phyloP scores from a whole-genome alignment of 2,797 vertebrate species.

The Gambusia yucatana region DNA sequence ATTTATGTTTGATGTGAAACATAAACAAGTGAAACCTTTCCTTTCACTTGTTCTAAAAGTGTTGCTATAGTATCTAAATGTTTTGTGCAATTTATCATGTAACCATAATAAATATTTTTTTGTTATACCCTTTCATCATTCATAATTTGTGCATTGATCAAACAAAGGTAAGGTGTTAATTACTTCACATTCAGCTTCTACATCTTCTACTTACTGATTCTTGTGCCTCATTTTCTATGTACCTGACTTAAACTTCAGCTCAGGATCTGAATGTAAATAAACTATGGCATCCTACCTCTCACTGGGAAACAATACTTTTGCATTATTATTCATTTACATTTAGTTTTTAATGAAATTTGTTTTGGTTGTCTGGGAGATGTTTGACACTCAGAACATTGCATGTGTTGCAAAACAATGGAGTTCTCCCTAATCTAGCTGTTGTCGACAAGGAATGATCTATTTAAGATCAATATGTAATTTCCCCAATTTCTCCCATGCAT shows the following conservation, averaged over 20 bases:
- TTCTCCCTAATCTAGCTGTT: background rate
- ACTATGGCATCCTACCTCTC: background rate
- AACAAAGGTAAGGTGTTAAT: slow-evolving; percentile 10
- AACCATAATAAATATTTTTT: slow-evolving; percentile 2
- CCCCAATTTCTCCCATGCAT: background rate
- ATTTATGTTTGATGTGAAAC: too few species aligned
- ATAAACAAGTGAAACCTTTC: background rate
- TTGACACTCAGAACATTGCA: background rate
- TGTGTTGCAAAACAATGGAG: background rate
- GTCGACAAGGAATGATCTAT: background rate
- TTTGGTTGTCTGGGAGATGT: background rate
- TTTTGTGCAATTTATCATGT: background rate
- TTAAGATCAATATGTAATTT: too few species aligned
- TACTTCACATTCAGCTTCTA: background rate
- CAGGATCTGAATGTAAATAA: background rate
- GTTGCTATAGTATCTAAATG: background rate
- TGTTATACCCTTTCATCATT: slow-evolving; percentile 4
- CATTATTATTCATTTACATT: background rate
- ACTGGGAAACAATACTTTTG: background rate
- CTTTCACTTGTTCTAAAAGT: background rate
- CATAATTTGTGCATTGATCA: background rate
- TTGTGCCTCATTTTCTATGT: background rate
- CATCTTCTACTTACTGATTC: slow-evolving; percentile 12
- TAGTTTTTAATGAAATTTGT: background rate
- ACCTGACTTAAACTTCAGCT: slow-evolving; percentile 7